These are phyloP conservation scores for Nesogale talazaci DNA, from an alignment of 2,113 vertebrate species.

Conservation along the genomic window DNA sequence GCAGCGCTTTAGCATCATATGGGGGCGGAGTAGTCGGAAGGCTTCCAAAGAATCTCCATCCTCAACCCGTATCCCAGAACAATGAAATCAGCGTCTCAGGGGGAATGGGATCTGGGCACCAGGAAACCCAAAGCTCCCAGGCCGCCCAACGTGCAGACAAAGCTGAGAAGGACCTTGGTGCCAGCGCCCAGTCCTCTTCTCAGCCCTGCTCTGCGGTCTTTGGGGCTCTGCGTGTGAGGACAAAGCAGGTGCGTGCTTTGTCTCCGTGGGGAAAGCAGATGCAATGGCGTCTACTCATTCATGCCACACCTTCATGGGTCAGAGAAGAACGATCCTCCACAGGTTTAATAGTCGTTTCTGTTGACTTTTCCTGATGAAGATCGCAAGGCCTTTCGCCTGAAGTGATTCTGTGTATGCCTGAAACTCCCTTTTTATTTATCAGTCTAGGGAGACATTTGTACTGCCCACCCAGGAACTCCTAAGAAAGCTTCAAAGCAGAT, in stretches of 20 bases:
- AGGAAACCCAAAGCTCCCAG: background rate
- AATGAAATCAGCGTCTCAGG: background rate
- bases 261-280: background rate
- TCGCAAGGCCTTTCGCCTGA: background rate
- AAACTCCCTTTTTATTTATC: background rate
- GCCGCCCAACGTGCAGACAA: background rate
- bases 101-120: fast-evolving
- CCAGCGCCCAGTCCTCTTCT: background rate
- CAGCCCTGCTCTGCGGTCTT: fast-evolving
- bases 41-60: background rate
- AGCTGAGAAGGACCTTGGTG: fast-evolving
- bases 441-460: background rate
- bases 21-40: no score
- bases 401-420: background rate
- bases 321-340: background rate
- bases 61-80: background rate
- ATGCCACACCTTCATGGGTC: background rate
- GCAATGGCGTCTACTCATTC: background rate
- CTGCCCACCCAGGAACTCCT: background rate
- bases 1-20: background rate
- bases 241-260: fast-evolving
- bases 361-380: background rate
- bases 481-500: background rate
- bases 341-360: background rate
- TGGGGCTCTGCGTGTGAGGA: background rate